phyloP scores from a whole-genome alignment of 2,797 vertebrate species.

The Nannoperca obscura region DNA sequence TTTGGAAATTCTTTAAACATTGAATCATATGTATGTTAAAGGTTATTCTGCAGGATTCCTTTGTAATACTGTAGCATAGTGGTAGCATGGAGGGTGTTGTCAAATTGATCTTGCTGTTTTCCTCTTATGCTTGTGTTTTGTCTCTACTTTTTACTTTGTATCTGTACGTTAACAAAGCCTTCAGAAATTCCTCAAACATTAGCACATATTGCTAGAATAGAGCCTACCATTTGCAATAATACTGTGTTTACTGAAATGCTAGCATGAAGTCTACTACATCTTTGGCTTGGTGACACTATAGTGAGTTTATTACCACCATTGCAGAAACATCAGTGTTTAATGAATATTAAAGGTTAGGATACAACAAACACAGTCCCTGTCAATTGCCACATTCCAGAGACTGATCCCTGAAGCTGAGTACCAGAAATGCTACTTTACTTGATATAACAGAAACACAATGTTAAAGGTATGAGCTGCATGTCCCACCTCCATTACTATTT shows the following conservation, averaged over 20 bases:
- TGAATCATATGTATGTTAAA: too few relatives aligned
- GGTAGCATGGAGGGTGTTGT: too few relatives aligned
- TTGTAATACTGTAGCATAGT: too few relatives aligned
- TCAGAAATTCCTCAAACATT: background rate
- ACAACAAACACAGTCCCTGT: too few relatives aligned
- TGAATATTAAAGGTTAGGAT: slow-evolving; percentile 1
- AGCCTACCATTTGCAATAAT: background rate
- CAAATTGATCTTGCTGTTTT: background rate
- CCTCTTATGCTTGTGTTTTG: background rate
- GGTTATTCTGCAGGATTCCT: too few relatives aligned
- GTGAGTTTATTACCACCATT: background rate
- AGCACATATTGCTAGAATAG: background rate
- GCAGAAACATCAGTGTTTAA: background rate
- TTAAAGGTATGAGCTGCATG: background rate
- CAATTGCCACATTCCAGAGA: background rate
- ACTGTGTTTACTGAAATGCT: background rate
- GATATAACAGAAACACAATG: background rate
- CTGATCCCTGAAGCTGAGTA: background rate
- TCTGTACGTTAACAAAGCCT: background rate
- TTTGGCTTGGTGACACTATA: background rate
- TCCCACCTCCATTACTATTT: background rate
- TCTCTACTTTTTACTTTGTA: background rate
- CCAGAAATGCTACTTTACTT: slow-evolving; percentile 2
- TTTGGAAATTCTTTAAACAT: too few relatives aligned
- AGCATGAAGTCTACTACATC: background rate